Evolutionary conservation across 2,888 invertebrate genomes (phyloP).

Genomic region (Heliconius hortense): DNA sequence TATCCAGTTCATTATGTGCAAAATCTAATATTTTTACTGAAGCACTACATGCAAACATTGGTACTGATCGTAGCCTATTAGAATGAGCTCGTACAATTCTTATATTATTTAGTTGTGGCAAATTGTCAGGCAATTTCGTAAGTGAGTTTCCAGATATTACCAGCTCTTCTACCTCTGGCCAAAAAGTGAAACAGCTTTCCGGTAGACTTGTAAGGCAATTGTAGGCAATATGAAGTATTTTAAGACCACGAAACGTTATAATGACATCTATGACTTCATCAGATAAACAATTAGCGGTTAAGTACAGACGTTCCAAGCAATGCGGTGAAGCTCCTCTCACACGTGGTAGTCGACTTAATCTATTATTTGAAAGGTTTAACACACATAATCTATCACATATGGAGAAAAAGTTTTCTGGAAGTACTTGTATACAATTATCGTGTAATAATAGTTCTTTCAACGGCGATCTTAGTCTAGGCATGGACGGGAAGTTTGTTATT

Average conservation of each 20-base stretch:
- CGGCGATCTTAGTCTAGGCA: constrained; percentile 84
- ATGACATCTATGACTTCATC: constrained; percentile 86
- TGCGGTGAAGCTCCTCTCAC: constrained; percentile 83
- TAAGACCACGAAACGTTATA: constrained; percentile 84
- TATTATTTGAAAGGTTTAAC: constrained; percentile 90
- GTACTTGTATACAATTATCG: constrained; percentile 87
- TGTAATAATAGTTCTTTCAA: constrained; percentile 88
- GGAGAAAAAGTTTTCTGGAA: constrained; percentile 90
- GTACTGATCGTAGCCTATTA: constrained; percentile 88
- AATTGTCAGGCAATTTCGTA: constrained; percentile 87
- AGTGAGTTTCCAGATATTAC: constrained; percentile 91
- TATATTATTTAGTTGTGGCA: constrained; percentile 86
- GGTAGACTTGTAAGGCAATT: constrained; percentile 88
- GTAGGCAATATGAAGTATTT: constrained; percentile 89
- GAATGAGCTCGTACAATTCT: constrained; percentile 91
- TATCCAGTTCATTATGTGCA: constrained; percentile 92
- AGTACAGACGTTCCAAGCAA: constrained; percentile 85
- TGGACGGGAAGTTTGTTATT: constrained; percentile 87
- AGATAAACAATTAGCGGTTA: constrained; percentile 89
- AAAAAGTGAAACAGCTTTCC: constrained; percentile 87
- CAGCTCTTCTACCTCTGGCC: constrained; percentile 91
- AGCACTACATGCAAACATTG: constrained; percentile 87
- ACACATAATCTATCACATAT: constrained; percentile 84
- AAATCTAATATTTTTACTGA: constrained; percentile 90
- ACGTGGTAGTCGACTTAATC: constrained; percentile 86